Evolutionary conservation across 2,888 invertebrate genomes (phyloP).

Genomic region (Orthonevra nobilis): DNA sequence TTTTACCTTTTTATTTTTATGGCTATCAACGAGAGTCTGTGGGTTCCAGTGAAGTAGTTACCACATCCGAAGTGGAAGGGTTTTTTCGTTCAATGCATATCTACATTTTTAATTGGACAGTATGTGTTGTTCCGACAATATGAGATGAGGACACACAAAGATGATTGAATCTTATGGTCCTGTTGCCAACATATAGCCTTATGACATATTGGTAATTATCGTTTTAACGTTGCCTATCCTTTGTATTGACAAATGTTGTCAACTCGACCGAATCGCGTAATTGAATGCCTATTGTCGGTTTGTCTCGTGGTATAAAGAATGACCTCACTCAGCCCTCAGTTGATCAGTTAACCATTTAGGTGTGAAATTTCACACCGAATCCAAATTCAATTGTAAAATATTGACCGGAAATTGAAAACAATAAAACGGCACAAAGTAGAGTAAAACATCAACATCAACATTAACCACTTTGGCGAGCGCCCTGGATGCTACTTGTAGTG

Average conservation of each 20-base stretch:
- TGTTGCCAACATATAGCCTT: no score
- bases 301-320: slow-evolving; percentile 23
- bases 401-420: slow-evolving; percentile 64
- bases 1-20: slow-evolving; percentile 67
- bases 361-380: slow-evolving; percentile 80
- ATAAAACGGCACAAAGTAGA: slow-evolving; percentile 47
- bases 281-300: slow-evolving; percentile 44
- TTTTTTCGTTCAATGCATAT: slow-evolving; percentile 22
- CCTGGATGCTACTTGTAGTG: slow-evolving; percentile 56
- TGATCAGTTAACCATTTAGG: slow-evolving; percentile 78
- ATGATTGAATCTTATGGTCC: no score
- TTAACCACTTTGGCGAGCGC: no score
- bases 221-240: no score
- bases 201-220: no score
- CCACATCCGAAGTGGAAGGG: slow-evolving; percentile 16
- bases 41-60: slow-evolving; percentile 55
- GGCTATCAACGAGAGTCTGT: slow-evolving; percentile 47
- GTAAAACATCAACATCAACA: slow-evolving; percentile 47
- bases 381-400: slow-evolving; percentile 62
- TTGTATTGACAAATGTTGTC: slow-evolving; percentile 12
- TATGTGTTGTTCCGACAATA: slow-evolving; percentile 5
- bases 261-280: slow-evolving; percentile 42
- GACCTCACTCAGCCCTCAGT: slow-evolving; percentile 7
- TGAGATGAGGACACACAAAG: no score
- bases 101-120: slow-evolving; percentile 52